phyloP scores from a whole-genome alignment of 2,888 invertebrate species.

The Eueremaeus valkanovi region DNA sequence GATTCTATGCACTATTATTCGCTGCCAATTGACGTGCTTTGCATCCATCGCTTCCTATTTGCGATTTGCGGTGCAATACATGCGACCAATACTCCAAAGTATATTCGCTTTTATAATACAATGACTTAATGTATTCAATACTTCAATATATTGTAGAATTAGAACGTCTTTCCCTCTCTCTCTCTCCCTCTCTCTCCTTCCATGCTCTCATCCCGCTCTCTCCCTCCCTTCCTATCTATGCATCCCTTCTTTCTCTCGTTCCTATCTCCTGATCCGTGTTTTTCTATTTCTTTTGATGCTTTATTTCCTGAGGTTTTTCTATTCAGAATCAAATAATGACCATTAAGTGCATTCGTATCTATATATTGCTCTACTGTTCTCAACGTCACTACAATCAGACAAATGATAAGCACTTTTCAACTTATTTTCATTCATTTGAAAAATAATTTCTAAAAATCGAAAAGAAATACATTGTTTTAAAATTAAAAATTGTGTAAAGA shows the following conservation, averaged over 20 bases:
- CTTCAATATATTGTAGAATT: too few relatives aligned
- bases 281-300: neutral
- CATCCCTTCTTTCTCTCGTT: neutral
- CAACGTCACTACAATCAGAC: too few relatives aligned
- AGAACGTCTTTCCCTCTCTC: neutral
- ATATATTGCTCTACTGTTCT: too few relatives aligned
- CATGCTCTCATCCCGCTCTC: neutral
- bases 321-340: neutral
- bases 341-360: neutral
- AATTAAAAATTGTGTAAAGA: too few relatives aligned
- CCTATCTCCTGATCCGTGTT: neutral
- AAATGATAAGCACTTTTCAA: too few relatives aligned
- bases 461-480: too few relatives aligned
- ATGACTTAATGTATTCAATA: conserved; percentile 11
- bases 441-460: too few relatives aligned
- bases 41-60: conserved; percentile 29
- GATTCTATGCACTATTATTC: conserved; percentile 20
- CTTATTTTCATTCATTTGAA: too few relatives aligned
- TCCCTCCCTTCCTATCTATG: neutral
- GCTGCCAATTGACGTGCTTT: conserved; percentile 18
- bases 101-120: neutral
- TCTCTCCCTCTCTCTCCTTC: conserved; percentile 18
- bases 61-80: neutral
- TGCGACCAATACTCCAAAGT: neutral
- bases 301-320: conserved; percentile 14